Conservation (phyloP, 2,888 invertebrate genomes). For the Macropis europaea region DNA sequence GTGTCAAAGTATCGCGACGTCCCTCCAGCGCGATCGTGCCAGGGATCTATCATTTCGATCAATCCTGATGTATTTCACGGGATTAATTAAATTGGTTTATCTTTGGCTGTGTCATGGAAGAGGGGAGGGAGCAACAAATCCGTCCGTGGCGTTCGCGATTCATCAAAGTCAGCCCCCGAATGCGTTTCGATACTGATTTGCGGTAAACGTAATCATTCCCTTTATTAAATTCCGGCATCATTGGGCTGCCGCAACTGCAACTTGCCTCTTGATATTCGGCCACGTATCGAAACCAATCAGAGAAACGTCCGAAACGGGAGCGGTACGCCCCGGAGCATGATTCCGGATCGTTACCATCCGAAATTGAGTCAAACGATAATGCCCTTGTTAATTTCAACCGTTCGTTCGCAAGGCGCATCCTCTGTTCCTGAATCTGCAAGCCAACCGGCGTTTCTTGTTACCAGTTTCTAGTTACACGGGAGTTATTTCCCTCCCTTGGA, state of each 20-base stretch:
- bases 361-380: slow-evolving; percentile 48
- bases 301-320: slow-evolving; percentile 61
- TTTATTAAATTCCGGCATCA: slow-evolving; percentile 64
- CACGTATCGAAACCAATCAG: slow-evolving; percentile 59
- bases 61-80: slow-evolving; percentile 44
- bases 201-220: slow-evolving; percentile 63
- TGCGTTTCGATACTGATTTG: slow-evolving; percentile 64
- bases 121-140: not conserved
- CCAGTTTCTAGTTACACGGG: not conserved
- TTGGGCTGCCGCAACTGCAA: slow-evolving; percentile 41
- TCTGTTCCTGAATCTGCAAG: not conserved
- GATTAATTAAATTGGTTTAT: slow-evolving; percentile 66
- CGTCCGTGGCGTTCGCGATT: slow-evolving; percentile 45
- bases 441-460: not conserved
- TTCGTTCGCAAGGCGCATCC: slow-evolving; percentile 23
- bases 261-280: slow-evolving; percentile 44
- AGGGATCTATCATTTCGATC: slow-evolving; percentile 44
- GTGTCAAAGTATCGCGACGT: slow-evolving; percentile 34
- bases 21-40: slow-evolving; percentile 26
- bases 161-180: slow-evolving; percentile 62
- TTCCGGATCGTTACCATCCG: slow-evolving; percentile 52
- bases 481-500: no score
- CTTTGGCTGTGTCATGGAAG: slow-evolving; percentile 37
- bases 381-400: slow-evolving; percentile 51
- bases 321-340: slow-evolving; percentile 56